Evolutionary conservation across 1,140 invertebrate species (phyloP).

Genomic region (Drosophila hydei): DNA sequence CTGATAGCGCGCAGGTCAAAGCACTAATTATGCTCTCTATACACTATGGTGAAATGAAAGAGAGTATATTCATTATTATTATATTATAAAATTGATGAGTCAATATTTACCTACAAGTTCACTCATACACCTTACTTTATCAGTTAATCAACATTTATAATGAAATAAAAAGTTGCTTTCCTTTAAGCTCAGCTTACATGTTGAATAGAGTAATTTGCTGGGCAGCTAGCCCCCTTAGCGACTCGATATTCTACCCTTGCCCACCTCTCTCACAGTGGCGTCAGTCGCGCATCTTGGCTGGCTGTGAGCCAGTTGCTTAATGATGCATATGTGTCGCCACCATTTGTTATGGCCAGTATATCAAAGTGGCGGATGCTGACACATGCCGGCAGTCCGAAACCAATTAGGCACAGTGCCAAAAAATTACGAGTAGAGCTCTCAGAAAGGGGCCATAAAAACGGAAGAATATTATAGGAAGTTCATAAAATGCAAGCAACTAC

Average conservation of each 20-base stretch:
- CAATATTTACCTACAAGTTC: too few relatives aligned
- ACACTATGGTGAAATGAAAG: neutral
- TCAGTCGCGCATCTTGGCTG: constrained; percentile 28
- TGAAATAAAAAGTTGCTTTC: too few relatives aligned
- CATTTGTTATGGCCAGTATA: constrained; percentile 49
- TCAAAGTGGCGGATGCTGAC: constrained; percentile 38
- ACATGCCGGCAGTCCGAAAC: constrained; percentile 41
- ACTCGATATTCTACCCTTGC: too few relatives aligned
- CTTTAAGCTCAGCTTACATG: too few relatives aligned
- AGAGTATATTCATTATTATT: too few relatives aligned
- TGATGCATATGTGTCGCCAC: constrained; percentile 72
- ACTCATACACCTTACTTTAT: too few relatives aligned
- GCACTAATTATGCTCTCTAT: neutral
- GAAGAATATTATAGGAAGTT: constrained; percentile 6
- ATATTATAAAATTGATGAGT: too few relatives aligned
- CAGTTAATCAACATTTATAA: too few relatives aligned
- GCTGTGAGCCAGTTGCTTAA: constrained; percentile 62
- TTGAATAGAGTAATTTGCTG: too few relatives aligned
- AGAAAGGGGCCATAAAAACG: constrained; percentile 18
- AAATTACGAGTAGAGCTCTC: constrained; percentile 15
- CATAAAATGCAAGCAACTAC: neutral
- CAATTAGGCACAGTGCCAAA: constrained; percentile 73
- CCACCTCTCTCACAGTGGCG: neutral
- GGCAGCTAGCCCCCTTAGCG: too few relatives aligned
- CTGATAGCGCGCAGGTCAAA: constrained; percentile 6